Conservation (phyloP, 2,888 invertebrate species). For the Pomacea canaliculata region DNA sequence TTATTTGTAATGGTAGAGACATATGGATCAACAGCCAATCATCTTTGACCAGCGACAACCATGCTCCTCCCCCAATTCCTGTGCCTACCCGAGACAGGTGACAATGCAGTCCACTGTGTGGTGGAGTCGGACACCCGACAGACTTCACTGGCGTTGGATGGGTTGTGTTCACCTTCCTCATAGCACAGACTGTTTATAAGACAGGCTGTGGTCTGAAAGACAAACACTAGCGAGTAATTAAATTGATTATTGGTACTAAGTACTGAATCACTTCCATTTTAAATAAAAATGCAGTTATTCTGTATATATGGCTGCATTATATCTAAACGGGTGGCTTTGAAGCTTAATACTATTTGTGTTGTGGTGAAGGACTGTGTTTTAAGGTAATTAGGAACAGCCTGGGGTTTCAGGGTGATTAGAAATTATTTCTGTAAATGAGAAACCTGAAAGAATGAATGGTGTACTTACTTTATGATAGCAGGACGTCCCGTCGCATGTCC, state of each 20-base stretch:
- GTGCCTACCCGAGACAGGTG: too few relatives aligned
- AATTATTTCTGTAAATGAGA: too few relatives aligned
- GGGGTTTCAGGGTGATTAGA: neutral
- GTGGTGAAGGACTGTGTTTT: neutral
- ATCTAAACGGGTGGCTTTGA: too few relatives aligned
- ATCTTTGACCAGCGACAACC: too few relatives aligned
- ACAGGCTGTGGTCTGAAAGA: constrained; percentile 4
- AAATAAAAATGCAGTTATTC: too few relatives aligned
- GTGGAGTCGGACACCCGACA: neutral
- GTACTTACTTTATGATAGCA: constrained; percentile 2
- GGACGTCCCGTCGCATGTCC: neutral
- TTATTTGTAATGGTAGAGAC: too few relatives aligned
- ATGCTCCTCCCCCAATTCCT: too few relatives aligned
- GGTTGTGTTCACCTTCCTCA: constrained; percentile 9
- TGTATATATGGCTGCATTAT: too few relatives aligned
- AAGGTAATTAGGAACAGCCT: neutral
- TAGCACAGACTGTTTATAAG: constrained; percentile 5
- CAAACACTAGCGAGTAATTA: neutral
- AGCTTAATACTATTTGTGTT: neutral
- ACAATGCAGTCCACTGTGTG: neutral
- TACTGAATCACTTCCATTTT: too few relatives aligned
- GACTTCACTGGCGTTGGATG: neutral
- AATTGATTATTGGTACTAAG: too few relatives aligned
- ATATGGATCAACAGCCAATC: too few relatives aligned
- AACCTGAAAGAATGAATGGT: too few relatives aligned